A percentile compares a stretch with the other conserved stretches of the same genome.
Conservation (phyloP, 2,888 invertebrate genomes). For the Trissolcus brochymenae region DNA sequence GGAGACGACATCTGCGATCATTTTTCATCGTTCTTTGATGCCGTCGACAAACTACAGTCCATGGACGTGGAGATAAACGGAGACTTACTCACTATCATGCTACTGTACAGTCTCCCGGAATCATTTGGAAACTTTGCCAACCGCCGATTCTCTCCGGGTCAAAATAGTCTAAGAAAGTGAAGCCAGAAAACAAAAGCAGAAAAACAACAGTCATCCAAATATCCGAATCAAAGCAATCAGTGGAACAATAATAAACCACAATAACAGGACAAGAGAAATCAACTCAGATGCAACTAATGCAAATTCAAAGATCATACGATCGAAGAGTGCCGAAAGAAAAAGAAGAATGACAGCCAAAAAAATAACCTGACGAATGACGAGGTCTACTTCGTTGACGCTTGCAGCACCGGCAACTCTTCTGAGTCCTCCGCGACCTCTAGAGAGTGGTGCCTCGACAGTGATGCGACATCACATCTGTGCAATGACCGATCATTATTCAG, state of each 20-base stretch:
- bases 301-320: constrained; percentile 3
- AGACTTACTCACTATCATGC: background rate
- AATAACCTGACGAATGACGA: background rate
- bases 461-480: constrained; percentile 1
- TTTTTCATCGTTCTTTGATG: background rate
- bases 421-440: background rate
- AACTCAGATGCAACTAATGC: constrained; percentile 1
- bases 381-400: background rate
- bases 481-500: background rate
- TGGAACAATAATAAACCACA: background rate
- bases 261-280: background rate
- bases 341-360: background rate
- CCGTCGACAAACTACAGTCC: background rate
- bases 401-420: background rate
- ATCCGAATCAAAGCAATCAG: background rate
- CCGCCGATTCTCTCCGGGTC: background rate
- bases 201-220: constrained; percentile 4
- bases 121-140: background rate
- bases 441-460: constrained; percentile 2
- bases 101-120: background rate
- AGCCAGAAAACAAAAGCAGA: background rate
- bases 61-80: background rate
- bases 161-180: background rate
- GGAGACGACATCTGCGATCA: background rate
- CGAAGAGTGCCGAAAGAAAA: background rate